These are phyloP conservation scores for Hydrophis major DNA, from an alignment of 2,797 vertebrate species.

Conservation along the genomic window DNA sequence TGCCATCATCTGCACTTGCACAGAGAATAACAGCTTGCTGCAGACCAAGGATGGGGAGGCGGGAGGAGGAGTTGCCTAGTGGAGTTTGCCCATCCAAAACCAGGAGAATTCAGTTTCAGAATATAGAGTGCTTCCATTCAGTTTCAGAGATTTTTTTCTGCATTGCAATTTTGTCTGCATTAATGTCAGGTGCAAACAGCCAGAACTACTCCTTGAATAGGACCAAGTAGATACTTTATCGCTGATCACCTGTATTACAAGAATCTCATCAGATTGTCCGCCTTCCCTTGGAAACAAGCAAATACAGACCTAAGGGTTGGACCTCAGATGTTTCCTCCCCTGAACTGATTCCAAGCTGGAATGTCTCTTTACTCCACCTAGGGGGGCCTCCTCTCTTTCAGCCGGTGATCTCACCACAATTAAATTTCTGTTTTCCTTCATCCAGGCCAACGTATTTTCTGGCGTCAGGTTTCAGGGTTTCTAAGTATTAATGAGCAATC, in stretches of 20 bases:
- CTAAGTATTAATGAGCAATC: neutral
- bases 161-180: no score
- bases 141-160: no score
- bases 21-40: neutral
- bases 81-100: neutral
- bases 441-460: neutral
- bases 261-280: neutral
- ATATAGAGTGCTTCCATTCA: neutral
- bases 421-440: neutral
- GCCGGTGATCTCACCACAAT: neutral
- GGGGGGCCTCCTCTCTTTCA: neutral
- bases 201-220: neutral
- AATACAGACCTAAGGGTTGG: neutral
- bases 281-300: neutral
- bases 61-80: neutral
- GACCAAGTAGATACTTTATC: neutral
- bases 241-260: neutral
- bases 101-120: neutral
- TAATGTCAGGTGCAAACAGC: neutral
- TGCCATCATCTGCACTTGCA: neutral
- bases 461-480: neutral
- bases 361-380: neutral
- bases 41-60: neutral
- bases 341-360: neutral
- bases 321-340: neutral